These are phyloP conservation scores for Cheilosia scutellata DNA, from an alignment of 2,888 invertebrate species.

Conservation along the genomic window DNA sequence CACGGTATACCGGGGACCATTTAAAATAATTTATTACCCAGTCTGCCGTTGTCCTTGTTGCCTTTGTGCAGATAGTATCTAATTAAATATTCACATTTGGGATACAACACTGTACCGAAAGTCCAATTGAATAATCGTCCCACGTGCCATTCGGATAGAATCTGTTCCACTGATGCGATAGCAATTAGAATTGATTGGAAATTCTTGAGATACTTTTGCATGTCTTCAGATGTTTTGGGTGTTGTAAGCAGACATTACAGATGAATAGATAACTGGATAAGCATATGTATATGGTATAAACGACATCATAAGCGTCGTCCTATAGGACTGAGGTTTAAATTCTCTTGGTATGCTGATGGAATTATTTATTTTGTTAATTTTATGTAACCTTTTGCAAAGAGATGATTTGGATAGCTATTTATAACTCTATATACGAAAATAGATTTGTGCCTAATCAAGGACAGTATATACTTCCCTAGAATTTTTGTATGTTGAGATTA, in stretches of 20 bases:
- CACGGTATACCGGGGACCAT: slow-evolving; percentile 52
- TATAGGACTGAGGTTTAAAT: background rate
- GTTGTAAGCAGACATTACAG: slow-evolving; percentile 26
- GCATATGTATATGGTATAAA: background rate
- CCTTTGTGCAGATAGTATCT: slow-evolving; percentile 62
- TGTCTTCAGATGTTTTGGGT: slow-evolving; percentile 47
- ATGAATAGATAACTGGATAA: slow-evolving; percentile 36
- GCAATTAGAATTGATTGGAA: slow-evolving; percentile 74
- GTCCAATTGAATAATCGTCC: slow-evolving; percentile 67
- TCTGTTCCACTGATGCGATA: slow-evolving; percentile 65
- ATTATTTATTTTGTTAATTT: slow-evolving; percentile 49
- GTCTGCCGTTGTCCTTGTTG: slow-evolving; percentile 44
- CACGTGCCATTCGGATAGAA: slow-evolving; percentile 67
- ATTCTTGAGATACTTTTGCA: slow-evolving; percentile 60
- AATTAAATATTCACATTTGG: slow-evolving; percentile 73
- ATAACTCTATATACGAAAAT: slow-evolving; percentile 4
- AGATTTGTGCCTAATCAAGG: background rate
- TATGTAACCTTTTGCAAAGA: slow-evolving; percentile 1
- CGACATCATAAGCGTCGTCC: background rate
- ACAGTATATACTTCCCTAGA: no score
- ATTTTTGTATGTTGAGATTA: no score
- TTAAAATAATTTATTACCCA: slow-evolving; percentile 72
- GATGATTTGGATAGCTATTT: background rate
- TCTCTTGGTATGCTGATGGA: background rate
- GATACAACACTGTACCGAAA: slow-evolving; percentile 23